A percentile compares a stretch with the other conserved stretches of the same genome.
phyloP scores from a whole-genome alignment of 2,113 vertebrate genomes.

The Urocitellus parryii region DNA sequence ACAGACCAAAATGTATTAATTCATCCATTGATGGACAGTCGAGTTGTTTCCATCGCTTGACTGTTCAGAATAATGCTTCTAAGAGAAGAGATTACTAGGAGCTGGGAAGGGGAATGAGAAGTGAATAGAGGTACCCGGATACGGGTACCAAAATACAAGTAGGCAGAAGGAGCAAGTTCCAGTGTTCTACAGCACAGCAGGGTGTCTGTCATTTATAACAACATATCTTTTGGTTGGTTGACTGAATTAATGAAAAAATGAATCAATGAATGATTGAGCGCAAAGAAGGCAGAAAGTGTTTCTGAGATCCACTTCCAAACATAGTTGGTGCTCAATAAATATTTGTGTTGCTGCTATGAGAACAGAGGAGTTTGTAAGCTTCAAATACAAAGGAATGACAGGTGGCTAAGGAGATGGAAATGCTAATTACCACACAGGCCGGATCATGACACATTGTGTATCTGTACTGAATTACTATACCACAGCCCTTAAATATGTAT shows the following conservation, averaged over 20 bases:
- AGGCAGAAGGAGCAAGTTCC: not conserved
- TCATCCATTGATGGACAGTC: not conserved
- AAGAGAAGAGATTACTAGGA: not conserved
- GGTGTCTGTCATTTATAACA: not conserved
- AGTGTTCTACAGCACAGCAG: not conserved
- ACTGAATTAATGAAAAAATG: not conserved
- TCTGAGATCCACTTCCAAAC: not conserved
- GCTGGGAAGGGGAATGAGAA: not conserved
- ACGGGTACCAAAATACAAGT: not conserved
- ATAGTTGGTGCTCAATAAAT: not conserved
- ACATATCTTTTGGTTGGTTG: not conserved
- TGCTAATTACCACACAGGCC: not conserved
- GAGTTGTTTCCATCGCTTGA: not conserved
- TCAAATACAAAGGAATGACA: not conserved
- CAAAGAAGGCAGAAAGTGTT: constrained; percentile 21
- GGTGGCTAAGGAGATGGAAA: not conserved
- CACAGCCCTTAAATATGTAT: not conserved
- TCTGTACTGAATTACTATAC: too few species aligned
- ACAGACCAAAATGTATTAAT: not conserved
- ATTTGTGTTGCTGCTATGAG: not conserved
- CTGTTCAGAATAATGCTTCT: not conserved
- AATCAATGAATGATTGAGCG: not conserved
- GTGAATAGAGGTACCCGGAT: not conserved
- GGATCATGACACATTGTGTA: too few species aligned
- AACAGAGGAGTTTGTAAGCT: not conserved